Conservation (phyloP, 2,888 invertebrate genomes). For the Baronia brevicornis region DNA sequence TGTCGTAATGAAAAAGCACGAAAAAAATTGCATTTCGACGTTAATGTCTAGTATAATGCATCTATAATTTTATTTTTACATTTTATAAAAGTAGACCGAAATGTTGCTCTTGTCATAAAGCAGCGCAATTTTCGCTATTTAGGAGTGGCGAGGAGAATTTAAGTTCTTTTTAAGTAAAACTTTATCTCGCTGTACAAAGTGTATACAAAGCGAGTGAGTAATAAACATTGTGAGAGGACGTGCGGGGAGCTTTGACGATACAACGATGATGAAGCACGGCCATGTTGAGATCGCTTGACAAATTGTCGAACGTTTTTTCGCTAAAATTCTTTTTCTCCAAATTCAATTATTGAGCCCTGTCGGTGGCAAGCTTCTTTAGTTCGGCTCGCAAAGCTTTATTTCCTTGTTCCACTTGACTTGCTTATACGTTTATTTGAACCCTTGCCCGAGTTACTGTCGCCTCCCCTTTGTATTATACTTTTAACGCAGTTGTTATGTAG, state of each 20-base stretch:
- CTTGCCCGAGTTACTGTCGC: constrained; percentile 21
- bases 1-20: too few species aligned
- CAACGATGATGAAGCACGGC: constrained; percentile 68
- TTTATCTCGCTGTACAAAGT: constrained; percentile 51
- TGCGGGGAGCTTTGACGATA: constrained; percentile 49
- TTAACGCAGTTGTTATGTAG: too few species aligned
- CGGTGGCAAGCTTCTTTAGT: constrained; percentile 42
- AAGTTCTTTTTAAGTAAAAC: constrained; percentile 57
- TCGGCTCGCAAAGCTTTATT: constrained; percentile 34
- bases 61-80: constrained; percentile 56
- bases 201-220: constrained; percentile 50
- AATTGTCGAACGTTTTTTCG: constrained; percentile 63
- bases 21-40: too few species aligned
- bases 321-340: constrained; percentile 56
- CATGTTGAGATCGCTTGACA: constrained; percentile 58
- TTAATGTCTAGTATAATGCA: constrained; percentile 14
- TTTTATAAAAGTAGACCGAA: constrained; percentile 55
- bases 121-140: constrained; percentile 57
- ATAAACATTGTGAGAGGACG: constrained; percentile 55
- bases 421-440: constrained; percentile 31
- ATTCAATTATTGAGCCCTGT: constrained; percentile 60
- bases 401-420: constrained; percentile 33
- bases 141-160: constrained; percentile 52
- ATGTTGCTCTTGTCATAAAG: constrained; percentile 58
- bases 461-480: constrained; percentile 31